phyloP scores from a whole-genome alignment of 2,888 invertebrate genomes.

The Autographa pulchrina region DNA sequence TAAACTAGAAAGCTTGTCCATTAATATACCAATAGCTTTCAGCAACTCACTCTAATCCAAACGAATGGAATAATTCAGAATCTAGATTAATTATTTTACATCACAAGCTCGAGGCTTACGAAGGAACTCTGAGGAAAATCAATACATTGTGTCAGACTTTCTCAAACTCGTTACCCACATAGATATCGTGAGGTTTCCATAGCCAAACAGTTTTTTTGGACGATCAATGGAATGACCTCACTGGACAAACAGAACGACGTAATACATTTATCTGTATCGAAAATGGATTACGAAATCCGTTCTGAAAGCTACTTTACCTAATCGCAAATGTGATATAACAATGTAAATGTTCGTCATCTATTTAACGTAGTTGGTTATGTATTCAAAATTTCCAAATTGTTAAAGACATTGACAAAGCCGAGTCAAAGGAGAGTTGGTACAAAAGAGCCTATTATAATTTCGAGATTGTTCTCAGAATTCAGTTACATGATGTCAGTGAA shows the following conservation, averaged over 20 bases:
- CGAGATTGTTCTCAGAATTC: background rate
- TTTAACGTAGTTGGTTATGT: background rate
- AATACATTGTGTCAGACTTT: slow-evolving; percentile 32
- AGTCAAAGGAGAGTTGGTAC: background rate
- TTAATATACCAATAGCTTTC: background rate
- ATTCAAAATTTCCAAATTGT: background rate
- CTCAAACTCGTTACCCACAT: slow-evolving; percentile 11
- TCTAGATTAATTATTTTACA: slow-evolving; percentile 29
- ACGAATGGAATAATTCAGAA: slow-evolving; percentile 20
- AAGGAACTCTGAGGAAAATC: slow-evolving; percentile 33
- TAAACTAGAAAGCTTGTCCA: background rate
- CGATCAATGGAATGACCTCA: slow-evolving; percentile 8
- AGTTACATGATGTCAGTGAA: background rate
- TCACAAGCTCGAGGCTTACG: slow-evolving; percentile 3
- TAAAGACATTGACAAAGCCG: background rate
- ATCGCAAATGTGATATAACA: background rate
- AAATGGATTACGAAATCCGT: background rate
- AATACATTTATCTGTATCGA: background rate
- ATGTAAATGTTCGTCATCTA: background rate
- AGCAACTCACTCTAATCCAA: background rate
- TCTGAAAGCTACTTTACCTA: background rate
- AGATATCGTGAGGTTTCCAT: slow-evolving; percentile 8
- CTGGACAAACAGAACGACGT: background rate
- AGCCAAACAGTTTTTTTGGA: slow-evolving; percentile 20
- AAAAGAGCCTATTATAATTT: background rate